Percentiles rank a stretch among this genome's conserved stretches.
phyloP scores from a whole-genome alignment of 2,797 vertebrate species.

The Echeneis naucrates region DNA sequence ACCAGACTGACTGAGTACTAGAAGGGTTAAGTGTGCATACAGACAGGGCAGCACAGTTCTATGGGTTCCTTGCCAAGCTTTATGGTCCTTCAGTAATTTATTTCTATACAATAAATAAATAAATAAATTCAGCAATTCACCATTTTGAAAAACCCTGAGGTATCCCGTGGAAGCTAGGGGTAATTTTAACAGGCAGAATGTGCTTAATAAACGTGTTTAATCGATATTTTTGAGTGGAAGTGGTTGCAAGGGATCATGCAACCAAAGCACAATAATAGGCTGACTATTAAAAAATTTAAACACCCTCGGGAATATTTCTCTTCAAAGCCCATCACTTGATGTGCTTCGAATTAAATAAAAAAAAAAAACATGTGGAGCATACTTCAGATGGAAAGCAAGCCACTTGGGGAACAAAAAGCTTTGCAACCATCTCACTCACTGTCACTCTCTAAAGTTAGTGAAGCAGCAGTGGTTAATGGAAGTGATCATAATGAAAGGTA shows the following conservation, averaged over 20 bases:
- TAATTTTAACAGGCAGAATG: not conserved
- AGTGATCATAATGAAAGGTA: slow-evolving; percentile 1
- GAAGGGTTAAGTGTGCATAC: not conserved
- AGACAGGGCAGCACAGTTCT: not conserved
- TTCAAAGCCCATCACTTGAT: not conserved
- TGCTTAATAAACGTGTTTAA: not conserved
- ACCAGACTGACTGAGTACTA: no score
- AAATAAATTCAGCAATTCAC: not conserved
- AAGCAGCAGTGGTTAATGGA: not conserved
- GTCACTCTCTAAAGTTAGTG: not conserved
- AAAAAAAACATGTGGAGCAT: not conserved
- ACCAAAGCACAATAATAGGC: not conserved
- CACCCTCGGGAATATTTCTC: not conserved
- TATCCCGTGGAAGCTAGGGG: not conserved
- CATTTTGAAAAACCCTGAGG: not conserved
- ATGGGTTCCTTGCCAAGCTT: not conserved
- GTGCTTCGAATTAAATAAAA: not conserved
- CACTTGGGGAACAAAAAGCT: not conserved
- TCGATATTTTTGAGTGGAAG: not conserved
- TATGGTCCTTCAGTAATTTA: not conserved
- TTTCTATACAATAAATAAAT: no score
- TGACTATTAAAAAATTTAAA: not conserved
- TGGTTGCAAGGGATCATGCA: not conserved
- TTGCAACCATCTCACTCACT: not conserved
- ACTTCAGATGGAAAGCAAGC: not conserved